These are phyloP conservation scores for Pristionchus arcanus DNA, from an alignment of 2,888 invertebrate genomes.

Conservation along the genomic window DNA sequence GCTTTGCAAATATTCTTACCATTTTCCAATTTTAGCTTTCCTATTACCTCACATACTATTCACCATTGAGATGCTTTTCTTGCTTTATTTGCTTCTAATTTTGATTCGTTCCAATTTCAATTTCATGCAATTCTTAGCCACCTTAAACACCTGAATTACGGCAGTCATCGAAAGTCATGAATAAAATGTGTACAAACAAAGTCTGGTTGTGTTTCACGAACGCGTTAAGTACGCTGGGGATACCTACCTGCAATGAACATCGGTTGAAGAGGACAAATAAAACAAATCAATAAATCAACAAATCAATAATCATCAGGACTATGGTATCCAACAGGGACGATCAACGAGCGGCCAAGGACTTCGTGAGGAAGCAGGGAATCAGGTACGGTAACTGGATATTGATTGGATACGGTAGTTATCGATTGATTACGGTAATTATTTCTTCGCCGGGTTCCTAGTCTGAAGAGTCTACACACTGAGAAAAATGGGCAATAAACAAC, in stretches of 20 bases:
- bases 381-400: neutral
- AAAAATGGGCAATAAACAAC: too few species aligned
- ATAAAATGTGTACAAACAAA: neutral
- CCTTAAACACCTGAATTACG: neutral
- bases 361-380: neutral
- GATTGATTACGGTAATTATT: too few species aligned
- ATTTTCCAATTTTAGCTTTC: too few species aligned
- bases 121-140: too few species aligned
- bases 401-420: neutral
- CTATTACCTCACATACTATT: too few species aligned
- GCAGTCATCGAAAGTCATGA: neutral
- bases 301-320: neutral
- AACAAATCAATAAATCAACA: slow-evolving; percentile 13
- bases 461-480: too few species aligned
- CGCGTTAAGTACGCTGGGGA: neutral
- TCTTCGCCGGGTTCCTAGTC: too few species aligned
- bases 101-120: too few species aligned
- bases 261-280: neutral
- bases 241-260: neutral
- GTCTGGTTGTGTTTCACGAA: neutral
- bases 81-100: too few species aligned
- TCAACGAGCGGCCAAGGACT: neutral
- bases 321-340: neutral
- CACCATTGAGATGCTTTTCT: too few species aligned
- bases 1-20: too few species aligned